These are phyloP conservation scores for Brachionus angularis DNA, from an alignment of 1,140 invertebrate species.

Conservation along the genomic window DNA sequence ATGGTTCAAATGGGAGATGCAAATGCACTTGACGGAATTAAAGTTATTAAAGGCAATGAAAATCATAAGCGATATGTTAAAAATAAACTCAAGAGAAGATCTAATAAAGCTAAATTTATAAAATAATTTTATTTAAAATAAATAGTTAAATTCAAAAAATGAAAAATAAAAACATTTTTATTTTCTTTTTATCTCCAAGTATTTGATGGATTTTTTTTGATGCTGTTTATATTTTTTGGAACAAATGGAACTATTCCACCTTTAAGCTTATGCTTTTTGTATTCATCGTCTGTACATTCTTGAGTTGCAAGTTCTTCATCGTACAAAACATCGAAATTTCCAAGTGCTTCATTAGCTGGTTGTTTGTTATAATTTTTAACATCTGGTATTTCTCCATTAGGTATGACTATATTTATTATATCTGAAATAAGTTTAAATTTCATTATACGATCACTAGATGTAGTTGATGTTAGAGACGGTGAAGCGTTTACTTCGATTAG, in stretches of 20 bases:
- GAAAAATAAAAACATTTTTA: too few species aligned
- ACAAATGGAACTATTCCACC: constrained; percentile 38
- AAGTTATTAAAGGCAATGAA: constrained; percentile 25
- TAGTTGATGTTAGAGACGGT: constrained; percentile 86
- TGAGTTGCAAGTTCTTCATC: constrained; percentile 26
- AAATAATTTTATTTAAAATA: too few species aligned
- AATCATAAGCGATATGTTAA: constrained; percentile 8
- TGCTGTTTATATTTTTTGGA: constrained; percentile 18
- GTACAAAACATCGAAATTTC: constrained; percentile 44
- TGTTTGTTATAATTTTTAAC: constrained; percentile 44
- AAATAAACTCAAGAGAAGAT: constrained; percentile 7
- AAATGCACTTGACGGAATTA: neutral
- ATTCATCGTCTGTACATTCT: constrained; percentile 23
- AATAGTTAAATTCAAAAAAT: too few species aligned
- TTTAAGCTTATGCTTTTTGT: constrained; percentile 42
- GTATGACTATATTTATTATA: constrained; percentile 82
- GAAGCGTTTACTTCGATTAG: constrained; percentile 76
- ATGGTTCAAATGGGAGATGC: neutral
- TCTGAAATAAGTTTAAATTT: constrained; percentile 94
- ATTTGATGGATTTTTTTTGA: constrained; percentile 3
- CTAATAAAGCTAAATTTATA: constrained; percentile 6
- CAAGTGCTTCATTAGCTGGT: constrained; percentile 41
- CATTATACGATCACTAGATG: constrained; percentile 86
- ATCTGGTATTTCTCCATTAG: constrained; percentile 69
- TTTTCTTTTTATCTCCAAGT: constrained; percentile 19